Percentiles rank a stretch among this genome's conserved stretches.
Evolutionary conservation across 2,797 vertebrate species (phyloP).

Genomic region (Psittacula derbiana): DNA sequence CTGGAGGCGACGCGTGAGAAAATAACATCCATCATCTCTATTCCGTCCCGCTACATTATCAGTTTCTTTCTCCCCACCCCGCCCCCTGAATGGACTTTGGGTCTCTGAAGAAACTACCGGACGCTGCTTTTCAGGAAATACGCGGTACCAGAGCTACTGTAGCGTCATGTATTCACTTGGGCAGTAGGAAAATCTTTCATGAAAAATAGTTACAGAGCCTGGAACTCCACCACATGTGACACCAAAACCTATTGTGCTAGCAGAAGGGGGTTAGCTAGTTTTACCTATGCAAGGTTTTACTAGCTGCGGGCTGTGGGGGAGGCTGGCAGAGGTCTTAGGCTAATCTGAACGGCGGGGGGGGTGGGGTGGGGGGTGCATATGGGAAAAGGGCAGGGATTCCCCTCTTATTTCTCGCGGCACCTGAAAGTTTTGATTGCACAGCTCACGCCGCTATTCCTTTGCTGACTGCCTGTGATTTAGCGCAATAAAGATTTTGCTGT

Average conservation of each 20-base stretch:
- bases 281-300: slow-evolving; percentile 22
- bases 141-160: neutral
- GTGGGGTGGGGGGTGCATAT: neutral
- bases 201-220: slow-evolving; percentile 44
- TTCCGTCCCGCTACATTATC: neutral
- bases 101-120: neutral
- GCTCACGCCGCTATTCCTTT: neutral
- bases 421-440: neutral
- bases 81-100: neutral
- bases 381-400: neutral
- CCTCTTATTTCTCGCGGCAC: neutral
- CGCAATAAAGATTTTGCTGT: neutral
- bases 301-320: neutral
- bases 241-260: slow-evolving; percentile 12
- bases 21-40: neutral
- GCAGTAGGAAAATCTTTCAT: neutral
- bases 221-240: neutral
- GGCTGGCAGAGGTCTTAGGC: neutral
- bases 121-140: neutral
- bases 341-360: neutral
- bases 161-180: neutral
- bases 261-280: slow-evolving; percentile 6
- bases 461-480: neutral
- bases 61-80: neutral
- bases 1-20: neutral